phyloP scores from a whole-genome alignment of 2,113 vertebrate species.

The Rutilus rutilus region DNA sequence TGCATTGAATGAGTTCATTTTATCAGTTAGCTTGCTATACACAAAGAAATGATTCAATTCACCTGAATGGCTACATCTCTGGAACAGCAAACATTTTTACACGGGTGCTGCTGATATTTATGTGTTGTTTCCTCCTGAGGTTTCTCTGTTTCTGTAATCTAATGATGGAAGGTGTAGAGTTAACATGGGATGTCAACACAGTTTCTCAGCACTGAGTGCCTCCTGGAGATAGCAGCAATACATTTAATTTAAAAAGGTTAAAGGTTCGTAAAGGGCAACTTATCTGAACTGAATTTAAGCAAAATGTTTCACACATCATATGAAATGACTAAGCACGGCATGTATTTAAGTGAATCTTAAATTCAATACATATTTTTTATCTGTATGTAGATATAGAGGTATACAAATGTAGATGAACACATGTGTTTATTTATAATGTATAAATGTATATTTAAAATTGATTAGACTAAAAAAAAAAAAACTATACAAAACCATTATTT shows the following conservation, averaged over 20 bases:
- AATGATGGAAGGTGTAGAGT: neutral
- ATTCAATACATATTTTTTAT: too few species aligned
- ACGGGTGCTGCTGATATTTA: neutral
- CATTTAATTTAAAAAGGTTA: neutral
- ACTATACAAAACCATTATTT: too few species aligned
- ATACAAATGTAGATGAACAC: neutral
- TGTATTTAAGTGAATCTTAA: too few species aligned
- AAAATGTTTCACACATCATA: neutral
- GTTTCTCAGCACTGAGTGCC: neutral
- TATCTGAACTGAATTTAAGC: neutral
- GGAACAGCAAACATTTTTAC: constrained; percentile 7
- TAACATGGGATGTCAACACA: neutral
- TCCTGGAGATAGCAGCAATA: neutral
- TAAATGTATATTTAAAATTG: too few species aligned
- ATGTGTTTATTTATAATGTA: neutral
- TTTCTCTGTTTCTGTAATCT: neutral
- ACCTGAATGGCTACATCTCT: neutral
- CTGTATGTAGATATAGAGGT: neutral
- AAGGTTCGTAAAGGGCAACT: neutral
- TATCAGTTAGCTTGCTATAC: neutral
- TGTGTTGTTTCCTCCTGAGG: neutral
- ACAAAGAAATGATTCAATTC: constrained; percentile 4
- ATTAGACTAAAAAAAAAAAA: too few species aligned
- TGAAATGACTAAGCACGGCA: neutral
- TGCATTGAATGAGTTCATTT: neutral